Percentiles rank a stretch among this genome's conserved stretches.
Conservation (phyloP, 2,113 vertebrate species). For the Aplodontia rufa region DNA sequence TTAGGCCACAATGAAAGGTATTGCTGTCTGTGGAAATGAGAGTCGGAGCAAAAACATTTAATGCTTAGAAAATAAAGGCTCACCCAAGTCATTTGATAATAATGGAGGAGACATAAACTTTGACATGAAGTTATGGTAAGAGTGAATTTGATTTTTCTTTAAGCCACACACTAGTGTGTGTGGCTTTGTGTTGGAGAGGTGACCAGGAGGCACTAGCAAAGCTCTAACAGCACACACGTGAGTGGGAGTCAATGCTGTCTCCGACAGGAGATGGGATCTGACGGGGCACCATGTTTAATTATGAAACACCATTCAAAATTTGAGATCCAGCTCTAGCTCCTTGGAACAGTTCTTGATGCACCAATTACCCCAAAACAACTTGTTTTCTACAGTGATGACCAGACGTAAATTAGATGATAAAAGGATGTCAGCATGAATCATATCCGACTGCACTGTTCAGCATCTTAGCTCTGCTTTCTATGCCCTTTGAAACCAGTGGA, state of each 20-base stretch:
- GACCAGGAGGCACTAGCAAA: background rate
- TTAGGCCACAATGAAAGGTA: background rate
- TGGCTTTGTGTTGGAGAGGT: background rate
- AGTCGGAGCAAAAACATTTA: background rate
- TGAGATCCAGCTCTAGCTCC: background rate
- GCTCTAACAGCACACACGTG: background rate
- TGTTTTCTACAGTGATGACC: slow-evolving; percentile 34
- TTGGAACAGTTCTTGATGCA: slow-evolving; percentile 34
- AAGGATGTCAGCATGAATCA: background rate
- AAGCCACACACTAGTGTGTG: background rate
- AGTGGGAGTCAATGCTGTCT: background rate
- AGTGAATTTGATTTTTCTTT: slow-evolving; percentile 21
- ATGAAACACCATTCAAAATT: slow-evolving; percentile 20
- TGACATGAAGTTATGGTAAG: background rate
- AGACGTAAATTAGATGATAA: slow-evolving; percentile 2
- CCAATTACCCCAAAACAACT: slow-evolving; percentile 6
- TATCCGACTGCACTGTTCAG: background rate
- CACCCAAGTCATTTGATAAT: background rate
- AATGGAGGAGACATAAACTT: background rate
- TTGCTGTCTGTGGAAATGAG: background rate
- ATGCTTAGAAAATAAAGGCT: slow-evolving; percentile 23
- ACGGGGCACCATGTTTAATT: background rate
- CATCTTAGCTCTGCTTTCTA: background rate
- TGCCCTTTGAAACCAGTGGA: slow-evolving; percentile 18
- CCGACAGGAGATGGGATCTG: background rate